Evolutionary conservation across 2,888 invertebrate species (phyloP), one percentile per base, ranked within the genome.

Genomic region (Lithophane socia): DNA sequence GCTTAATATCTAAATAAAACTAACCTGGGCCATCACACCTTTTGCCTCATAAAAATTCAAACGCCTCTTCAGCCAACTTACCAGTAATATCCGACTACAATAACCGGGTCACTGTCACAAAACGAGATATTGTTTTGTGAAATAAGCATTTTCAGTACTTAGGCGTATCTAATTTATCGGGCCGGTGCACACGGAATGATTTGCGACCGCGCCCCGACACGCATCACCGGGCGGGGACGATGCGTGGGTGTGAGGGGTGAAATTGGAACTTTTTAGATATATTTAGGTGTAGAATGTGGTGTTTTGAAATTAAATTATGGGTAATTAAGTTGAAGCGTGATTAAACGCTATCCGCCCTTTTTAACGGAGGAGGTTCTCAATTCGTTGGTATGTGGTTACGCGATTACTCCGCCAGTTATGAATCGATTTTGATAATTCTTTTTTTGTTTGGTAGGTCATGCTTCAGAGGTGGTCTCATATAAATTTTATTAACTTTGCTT

Each of bases 161-260:
- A 88, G 84, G 71, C 83, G 82, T 80, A 86, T 89, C 89, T 90
- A 90, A 91, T 91, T 91, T 89, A 79, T 84, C 89, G 90, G 89
- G 79, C 68, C 75, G 82, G 60, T 82, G 86, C 87, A 86, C 90
- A 89, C 73, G 74, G 89, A 80, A 88, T 90, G 90, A 90, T 90
- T 88, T 88, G 88, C 79, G 88, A 81, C 85, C 86, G 87, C 85
- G 72, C 83, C 83, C 80, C 72, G 84, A 71, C 67, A 85, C 89
- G 90, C 85, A 77, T 85, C 88, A 82, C 77, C 75, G 87, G 47
- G 9, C 21, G 54, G 63, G 75, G 64, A 61, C 68, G 73, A 52
- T 68, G 49, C 52, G 49, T 47, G 69, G n/a, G 69, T 73, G 81
- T 37, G 60, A 65, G 70, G 80, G 84, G 49, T 52, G 75, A 61